Base-by-base conservation (phyloP, 2,113 vertebrate species). In the Saiga tatarica region DNA sequence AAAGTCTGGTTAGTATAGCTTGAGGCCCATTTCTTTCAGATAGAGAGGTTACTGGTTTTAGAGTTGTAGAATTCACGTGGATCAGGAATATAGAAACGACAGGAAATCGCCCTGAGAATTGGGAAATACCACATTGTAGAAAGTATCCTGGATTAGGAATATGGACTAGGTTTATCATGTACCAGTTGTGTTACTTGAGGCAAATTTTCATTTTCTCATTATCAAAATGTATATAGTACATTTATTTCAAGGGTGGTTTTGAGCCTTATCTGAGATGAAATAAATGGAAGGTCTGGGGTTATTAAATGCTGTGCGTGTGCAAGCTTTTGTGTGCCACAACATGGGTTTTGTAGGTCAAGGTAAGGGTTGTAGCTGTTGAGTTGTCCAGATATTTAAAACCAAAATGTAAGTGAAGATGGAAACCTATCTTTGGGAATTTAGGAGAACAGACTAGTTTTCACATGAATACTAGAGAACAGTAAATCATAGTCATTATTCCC, bases 1-100 rank as follows among this genome's bases (percentile, higher is more conserved):
- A 76, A 97, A 92, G 53, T 62, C 26, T 67, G 55, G 59, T 87
- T 91, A 33, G 55, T 79, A 21, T 74, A 92, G 52, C 59, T 91
- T 88, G 93, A 95, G 90, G 86, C n/a, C 21, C 14, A n/a, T 85
- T 12, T 95, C n/a, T 93, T 97, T 93, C 42, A 64, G 33, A 64
- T 45, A 83, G 23, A 96, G 10, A 89, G 12, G 8, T 60, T 95
- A 55, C 45, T 90, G 36, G 53, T 74, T 76, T 94, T 85, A 88
- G 47, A 84, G 84, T 86, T 95, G 50, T 7, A 71, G 81, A 87
- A 87, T 81, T 96, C 17, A 47, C 5, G 6, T 95, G 8, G 30
- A 47, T 84, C 45, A 6, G 93, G 55, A 92, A 39, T 87, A 84
- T 30, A 79, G 36, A 93, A 62, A 60, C 36, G 52, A 26, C 52